Conservation (phyloP, 2,113 vertebrate species). For the Lates calcarifer region DNA sequence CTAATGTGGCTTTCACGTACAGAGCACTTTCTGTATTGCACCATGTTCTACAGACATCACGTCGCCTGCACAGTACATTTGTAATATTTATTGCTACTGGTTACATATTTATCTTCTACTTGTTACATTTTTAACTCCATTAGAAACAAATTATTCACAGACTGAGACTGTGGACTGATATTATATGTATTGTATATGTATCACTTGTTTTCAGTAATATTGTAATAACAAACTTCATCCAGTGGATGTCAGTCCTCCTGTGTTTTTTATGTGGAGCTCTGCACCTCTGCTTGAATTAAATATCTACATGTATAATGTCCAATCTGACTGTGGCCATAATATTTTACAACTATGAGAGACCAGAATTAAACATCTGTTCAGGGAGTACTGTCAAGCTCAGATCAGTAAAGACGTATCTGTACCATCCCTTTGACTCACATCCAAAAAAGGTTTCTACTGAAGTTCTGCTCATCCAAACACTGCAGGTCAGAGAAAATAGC, state of each 20-base stretch:
- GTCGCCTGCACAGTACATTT: background rate
- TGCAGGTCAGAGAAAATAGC: slow-evolving; percentile 43
- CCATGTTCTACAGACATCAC: background rate
- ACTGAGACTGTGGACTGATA: background rate
- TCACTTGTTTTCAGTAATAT: background rate
- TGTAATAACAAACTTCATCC: slow-evolving; percentile 15
- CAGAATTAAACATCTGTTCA: slow-evolving; percentile 8
- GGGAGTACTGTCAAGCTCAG: background rate
- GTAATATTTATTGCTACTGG: background rate
- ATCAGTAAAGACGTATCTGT: background rate
- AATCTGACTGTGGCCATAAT: background rate
- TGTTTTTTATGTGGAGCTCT: background rate
- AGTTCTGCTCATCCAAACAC: slow-evolving; percentile 36
- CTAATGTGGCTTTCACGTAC: background rate
- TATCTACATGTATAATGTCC: background rate
- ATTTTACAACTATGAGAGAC: background rate
- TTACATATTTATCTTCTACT: background rate
- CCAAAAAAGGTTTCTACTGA: background rate
- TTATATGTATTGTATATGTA: no score
- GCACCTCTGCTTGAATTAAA: background rate
- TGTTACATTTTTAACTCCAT: background rate
- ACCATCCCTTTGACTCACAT: slow-evolving; percentile 5
- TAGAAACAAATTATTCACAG: background rate
- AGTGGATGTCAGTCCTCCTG: slow-evolving; percentile 28
- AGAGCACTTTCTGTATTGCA: no score